Evolutionary conservation across 2,113 vertebrate genomes (phyloP).

Genomic region (Cyprinodon tularosa): DNA sequence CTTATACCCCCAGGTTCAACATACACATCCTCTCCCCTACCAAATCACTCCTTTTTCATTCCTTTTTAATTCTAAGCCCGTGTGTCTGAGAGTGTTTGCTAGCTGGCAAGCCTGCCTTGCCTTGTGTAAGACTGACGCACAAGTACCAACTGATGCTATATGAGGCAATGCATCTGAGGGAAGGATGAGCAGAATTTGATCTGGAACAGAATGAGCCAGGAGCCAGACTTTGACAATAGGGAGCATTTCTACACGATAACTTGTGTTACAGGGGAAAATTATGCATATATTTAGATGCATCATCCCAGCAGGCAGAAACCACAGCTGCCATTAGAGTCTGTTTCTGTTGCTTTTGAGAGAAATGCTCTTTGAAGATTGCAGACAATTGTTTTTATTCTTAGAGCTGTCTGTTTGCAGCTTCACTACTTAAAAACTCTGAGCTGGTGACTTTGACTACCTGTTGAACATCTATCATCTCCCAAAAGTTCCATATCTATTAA

Average conservation of each 20-base stretch:
- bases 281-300: constrained; percentile 46
- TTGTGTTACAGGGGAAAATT: constrained; percentile 40
- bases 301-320: constrained; percentile 54
- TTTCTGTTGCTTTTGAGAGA: constrained; percentile 55
- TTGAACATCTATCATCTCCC: constrained; percentile 12
- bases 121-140: constrained; percentile 54
- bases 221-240: constrained; percentile 46
- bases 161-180: constrained; percentile 39
- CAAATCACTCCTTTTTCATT: constrained; percentile 47
- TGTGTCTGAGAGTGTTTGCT: constrained; percentile 29
- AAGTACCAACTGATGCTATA: constrained; percentile 52
- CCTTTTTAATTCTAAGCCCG: constrained; percentile 14
- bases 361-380: constrained; percentile 21
- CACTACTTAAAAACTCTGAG: constrained; percentile 3
- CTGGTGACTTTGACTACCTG: constrained; percentile 25
- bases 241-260: constrained; percentile 36
- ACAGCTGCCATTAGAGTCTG: constrained; percentile 58
- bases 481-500: constrained; percentile 21
- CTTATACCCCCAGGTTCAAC: constrained; percentile 21
- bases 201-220: constrained; percentile 57
- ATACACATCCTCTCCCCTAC: constrained; percentile 17
- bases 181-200: constrained; percentile 43
- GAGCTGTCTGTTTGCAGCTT: constrained; percentile 9
- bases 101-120: constrained; percentile 38
- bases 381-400: constrained; percentile 19